phyloP scores from a whole-genome alignment of 2,888 invertebrate genomes.

The Ophioninae sp. region DNA sequence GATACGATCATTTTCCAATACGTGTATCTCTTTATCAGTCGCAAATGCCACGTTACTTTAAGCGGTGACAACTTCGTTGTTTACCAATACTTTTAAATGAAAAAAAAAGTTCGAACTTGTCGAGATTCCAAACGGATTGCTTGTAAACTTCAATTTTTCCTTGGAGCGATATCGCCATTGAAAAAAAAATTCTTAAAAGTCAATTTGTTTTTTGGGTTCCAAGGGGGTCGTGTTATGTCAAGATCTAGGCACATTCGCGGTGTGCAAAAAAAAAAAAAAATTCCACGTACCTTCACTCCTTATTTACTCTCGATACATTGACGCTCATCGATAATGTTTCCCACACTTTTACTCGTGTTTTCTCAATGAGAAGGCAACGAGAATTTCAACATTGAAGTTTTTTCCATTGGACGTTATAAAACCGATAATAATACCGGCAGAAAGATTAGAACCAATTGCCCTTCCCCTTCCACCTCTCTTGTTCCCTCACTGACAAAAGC shows the following conservation, averaged over 20 bases:
- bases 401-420: constrained; percentile 32
- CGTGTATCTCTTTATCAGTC: too few species aligned
- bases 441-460: constrained; percentile 49
- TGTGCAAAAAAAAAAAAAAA: too few species aligned
- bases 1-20: too few species aligned
- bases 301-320: constrained; percentile 4
- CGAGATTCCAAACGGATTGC: too few species aligned
- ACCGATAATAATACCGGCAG: constrained; percentile 32
- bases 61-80: too few species aligned
- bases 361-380: constrained; percentile 7
- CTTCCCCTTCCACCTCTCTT: constrained; percentile 1
- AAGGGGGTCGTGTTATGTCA: too few species aligned
- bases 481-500: constrained; percentile 13
- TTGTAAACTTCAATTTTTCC: too few species aligned
- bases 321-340: constrained; percentile 21
- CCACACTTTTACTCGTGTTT: neutral
- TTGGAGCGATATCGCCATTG: too few species aligned
- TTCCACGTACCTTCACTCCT: constrained; percentile 23
- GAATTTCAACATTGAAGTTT: constrained; percentile 33
- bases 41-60: too few species aligned
- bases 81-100: too few species aligned
- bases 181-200: neutral
- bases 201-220: constrained; percentile 34
- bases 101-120: too few species aligned
- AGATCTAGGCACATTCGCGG: too few species aligned